Evolutionary conservation across 2,113 vertebrate genomes (phyloP).

Genomic region (Nibea coibor): DNA sequence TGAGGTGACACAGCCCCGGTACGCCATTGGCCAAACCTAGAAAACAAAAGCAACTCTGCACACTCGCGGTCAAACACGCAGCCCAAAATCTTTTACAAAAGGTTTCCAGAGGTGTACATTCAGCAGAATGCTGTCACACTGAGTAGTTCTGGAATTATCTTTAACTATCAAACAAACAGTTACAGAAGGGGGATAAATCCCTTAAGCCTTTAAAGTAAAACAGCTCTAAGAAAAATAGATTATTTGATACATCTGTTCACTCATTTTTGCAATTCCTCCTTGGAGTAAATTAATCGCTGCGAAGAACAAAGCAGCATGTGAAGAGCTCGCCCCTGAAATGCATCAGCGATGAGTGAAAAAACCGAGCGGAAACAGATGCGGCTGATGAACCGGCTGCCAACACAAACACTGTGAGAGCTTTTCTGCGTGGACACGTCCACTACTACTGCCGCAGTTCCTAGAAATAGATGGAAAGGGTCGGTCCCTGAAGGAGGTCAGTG

Average conservation of each 20-base stretch:
- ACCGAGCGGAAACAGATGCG: constrained; percentile 77
- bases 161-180: background rate
- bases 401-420: constrained; percentile 75
- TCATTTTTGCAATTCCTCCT: background rate
- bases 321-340: background rate
- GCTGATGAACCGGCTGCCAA: constrained; percentile 64
- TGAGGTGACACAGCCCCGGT: too few relatives aligned
- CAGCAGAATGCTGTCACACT: too few relatives aligned
- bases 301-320: background rate
- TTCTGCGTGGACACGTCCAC: constrained; percentile 49
- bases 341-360: constrained; percentile 23
- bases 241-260: background rate
- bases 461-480: constrained; percentile 56
- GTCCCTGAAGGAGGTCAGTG: constrained; percentile 39
- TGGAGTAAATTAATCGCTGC: background rate
- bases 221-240: background rate
- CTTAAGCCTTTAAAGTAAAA: background rate
- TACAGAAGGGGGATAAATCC: background rate
- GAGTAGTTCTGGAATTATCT: background rate
- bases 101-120: background rate
- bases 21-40: background rate
- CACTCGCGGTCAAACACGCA: too few relatives aligned
- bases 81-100: too few relatives aligned
- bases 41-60: too few relatives aligned
- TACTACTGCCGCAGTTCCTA: constrained; percentile 47